Percentiles rank a stretch among this genome's conserved stretches.
Conservation (phyloP, 2,888 invertebrate genomes). For the Tetragonisca angustula region DNA sequence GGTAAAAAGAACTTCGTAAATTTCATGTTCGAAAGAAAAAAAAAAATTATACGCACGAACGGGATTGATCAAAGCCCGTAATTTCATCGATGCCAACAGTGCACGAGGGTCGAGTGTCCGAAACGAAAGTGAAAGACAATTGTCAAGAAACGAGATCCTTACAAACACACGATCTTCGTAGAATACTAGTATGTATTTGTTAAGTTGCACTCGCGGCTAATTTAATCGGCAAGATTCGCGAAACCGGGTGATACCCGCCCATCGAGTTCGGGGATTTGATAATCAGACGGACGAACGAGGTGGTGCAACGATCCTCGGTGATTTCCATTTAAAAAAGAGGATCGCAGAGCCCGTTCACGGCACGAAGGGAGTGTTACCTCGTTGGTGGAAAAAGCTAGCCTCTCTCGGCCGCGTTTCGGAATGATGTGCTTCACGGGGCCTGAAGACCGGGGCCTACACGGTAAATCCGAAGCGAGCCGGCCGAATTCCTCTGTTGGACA, state of each 20-base stretch:
- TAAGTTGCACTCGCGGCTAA: conserved; percentile 20
- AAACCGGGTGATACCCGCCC: neutral
- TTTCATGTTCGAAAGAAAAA: neutral
- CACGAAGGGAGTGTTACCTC: conserved; percentile 58
- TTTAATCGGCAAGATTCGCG: conserved; percentile 13
- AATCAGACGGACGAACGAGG: conserved; percentile 6
- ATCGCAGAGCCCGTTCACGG: conserved; percentile 44
- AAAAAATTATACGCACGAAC: neutral
- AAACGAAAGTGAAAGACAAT: conserved; percentile 1
- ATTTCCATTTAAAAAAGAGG: conserved; percentile 35
- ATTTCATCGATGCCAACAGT: neutral
- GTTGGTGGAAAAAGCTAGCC: conserved; percentile 50
- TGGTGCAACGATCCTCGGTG: conserved; percentile 7
- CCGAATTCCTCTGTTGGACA: conserved; percentile 35
- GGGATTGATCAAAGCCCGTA: neutral
- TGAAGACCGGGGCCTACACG: conserved; percentile 21
- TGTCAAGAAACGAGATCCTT: conserved; percentile 10
- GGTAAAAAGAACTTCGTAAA: conserved; percentile 7
- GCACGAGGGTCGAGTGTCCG: neutral
- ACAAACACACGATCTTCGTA: conserved; percentile 25
- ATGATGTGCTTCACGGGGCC: conserved; percentile 27
- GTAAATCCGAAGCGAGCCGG: conserved; percentile 33
- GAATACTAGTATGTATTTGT: conserved; percentile 19
- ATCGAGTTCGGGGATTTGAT: neutral
- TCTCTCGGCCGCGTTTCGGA: conserved; percentile 33